Percentiles rank a stretch among this genome's conserved stretches.
Evolutionary conservation across 2,113 vertebrate species (phyloP).

Genomic region (Sisor rabdophorus): DNA sequence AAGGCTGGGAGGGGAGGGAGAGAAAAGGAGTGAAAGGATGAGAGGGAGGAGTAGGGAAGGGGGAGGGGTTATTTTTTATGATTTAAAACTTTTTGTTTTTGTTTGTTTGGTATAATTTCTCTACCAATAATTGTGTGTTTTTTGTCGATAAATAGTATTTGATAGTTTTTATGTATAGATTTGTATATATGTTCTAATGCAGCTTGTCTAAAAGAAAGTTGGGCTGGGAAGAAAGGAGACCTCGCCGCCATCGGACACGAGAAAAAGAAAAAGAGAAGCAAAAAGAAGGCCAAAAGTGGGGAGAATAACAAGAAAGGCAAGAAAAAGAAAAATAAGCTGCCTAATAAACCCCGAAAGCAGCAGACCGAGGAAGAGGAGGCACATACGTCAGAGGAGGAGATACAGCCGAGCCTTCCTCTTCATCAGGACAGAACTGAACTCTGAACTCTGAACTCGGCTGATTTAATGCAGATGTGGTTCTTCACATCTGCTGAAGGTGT

Average conservation of each 20-base stretch:
- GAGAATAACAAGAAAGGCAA: slow-evolving; percentile 64
- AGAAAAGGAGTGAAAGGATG: too few relatives aligned
- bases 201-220: slow-evolving; percentile 63
- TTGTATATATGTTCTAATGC: too few relatives aligned
- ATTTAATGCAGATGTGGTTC: neutral
- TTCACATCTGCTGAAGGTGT: neutral
- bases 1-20: neutral
- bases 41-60: too few relatives aligned
- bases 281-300: slow-evolving; percentile 57
- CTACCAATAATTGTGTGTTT: too few relatives aligned
- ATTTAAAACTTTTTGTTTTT: too few relatives aligned
- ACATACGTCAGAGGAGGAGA: slow-evolving; percentile 54
- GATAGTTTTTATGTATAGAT: too few relatives aligned
- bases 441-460: slow-evolving; percentile 57
- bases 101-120: too few relatives aligned
- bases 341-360: slow-evolving; percentile 42
- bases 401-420: slow-evolving; percentile 61
- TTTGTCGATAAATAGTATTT: too few relatives aligned
- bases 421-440: slow-evolving; percentile 67
- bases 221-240: slow-evolving; percentile 82
- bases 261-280: slow-evolving; percentile 69
- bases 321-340: slow-evolving; percentile 57
- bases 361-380: slow-evolving; percentile 35
- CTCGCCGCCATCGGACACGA: slow-evolving; percentile 69
- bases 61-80: too few relatives aligned